A percentile compares a stretch with the other conserved stretches of the same genome.
These are phyloP conservation scores for Syngnathus acus DNA, from an alignment of 2,797 vertebrate genomes.

Conservation along the genomic window DNA sequence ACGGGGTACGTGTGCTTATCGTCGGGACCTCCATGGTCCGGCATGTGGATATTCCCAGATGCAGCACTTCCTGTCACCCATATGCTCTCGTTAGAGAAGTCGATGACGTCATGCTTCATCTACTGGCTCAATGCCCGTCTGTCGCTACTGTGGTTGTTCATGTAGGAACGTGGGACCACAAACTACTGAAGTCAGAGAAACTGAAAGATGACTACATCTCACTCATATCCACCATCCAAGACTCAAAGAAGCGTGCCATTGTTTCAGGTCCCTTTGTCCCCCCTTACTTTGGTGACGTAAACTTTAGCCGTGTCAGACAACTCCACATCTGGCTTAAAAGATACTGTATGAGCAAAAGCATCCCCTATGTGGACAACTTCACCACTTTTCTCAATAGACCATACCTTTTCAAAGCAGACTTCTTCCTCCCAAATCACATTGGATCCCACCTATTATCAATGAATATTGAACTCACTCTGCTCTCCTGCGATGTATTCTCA, in stretches of 20 bases:
- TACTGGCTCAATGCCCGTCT: not conserved
- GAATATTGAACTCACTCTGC: not conserved
- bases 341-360: not conserved
- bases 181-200: not conserved
- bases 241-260: not conserved
- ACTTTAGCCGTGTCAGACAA: not conserved
- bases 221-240: not conserved
- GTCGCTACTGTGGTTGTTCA: not conserved
- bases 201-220: not conserved
- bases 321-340: not conserved
- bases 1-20: not conserved
- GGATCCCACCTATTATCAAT: not conserved
- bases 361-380: not conserved
- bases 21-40: too few relatives aligned
- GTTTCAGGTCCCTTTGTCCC: not conserved
- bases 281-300: not conserved
- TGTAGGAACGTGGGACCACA: not conserved
- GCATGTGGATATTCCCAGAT: too few relatives aligned
- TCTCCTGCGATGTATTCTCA: not conserved
- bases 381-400: not conserved
- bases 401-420: not conserved
- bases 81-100: not conserved
- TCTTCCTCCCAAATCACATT: not conserved
- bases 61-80: not conserved
- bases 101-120: not conserved